Base-by-base conservation (phyloP, 2,888 invertebrate species). In the Mythimna ferrago region DNA sequence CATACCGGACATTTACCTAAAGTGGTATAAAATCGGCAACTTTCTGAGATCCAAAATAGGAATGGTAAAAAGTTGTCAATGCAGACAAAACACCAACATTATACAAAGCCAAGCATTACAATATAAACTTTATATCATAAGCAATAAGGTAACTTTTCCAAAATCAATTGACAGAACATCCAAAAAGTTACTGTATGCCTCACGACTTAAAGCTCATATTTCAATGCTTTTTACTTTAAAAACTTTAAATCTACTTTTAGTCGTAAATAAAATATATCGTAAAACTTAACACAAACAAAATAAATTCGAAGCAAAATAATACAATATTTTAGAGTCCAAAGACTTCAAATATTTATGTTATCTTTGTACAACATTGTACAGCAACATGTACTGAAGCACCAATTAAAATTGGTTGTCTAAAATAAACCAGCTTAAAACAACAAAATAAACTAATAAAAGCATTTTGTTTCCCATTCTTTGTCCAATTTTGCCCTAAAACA, bases 281-380 rank as follows among this genome's bases (percentile, higher is more conserved):
- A 51, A 73, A 66, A 74, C 51, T 6, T 73, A 80, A 76, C 60
- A 14, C 21, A 32, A 32, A 48, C 11, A 38, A 44, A 79, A 64
- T 64, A 65, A 61, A 65, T 54, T 76, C 38, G 19, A 65, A 51
- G 9, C 19, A 57, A 79, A 73, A 32, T 21, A 73, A 66, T 66
- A 74, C 19, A 65, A 61, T 11, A 53, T 61, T 79, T 53, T 65
- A 32, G 14, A 65, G 61, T 21, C 11, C n/a, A 35, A 32, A 60
- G 35, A 80, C 80, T 79, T 16, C 7, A 32, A 48, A 38, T 21
- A 44, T 9, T 56, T 26, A 32, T n/a, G 7, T 48, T 32, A 48
- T 7, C 41, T 10, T 38, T 26, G 6, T 19, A 21, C 21, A 65
- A 51, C 5, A 51, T 51, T 65, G 38, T 66, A 65, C 66, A 32